Evolutionary conservation across 2,888 invertebrate genomes (phyloP).

Genomic region (Nasonia oneida): DNA sequence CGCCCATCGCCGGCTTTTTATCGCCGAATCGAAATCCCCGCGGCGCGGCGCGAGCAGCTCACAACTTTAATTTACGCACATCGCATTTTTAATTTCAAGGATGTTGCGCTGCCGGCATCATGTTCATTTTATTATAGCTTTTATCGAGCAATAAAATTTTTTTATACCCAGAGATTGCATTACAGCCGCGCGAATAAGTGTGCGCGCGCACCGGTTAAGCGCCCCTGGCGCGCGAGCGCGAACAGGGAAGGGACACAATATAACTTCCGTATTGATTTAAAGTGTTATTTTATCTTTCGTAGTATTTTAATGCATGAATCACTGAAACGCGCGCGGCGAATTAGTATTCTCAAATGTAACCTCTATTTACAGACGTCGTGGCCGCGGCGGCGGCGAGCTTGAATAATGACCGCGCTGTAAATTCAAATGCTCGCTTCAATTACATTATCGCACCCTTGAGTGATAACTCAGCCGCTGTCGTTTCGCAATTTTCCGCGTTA

Average conservation of each 20-base stretch:
- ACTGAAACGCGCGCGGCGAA: constrained; percentile 31
- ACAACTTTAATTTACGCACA: constrained; percentile 36
- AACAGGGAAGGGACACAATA: constrained; percentile 12
- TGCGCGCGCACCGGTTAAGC: constrained; percentile 31
- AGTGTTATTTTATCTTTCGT: constrained; percentile 58
- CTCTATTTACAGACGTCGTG: constrained; percentile 45
- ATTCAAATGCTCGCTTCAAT: constrained; percentile 20
- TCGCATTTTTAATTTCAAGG: constrained; percentile 56
- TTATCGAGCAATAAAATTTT: constrained; percentile 55
- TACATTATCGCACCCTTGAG: constrained; percentile 14
- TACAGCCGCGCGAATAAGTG: constrained; percentile 15
- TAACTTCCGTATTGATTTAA: constrained; percentile 59
- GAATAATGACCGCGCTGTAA: constrained; percentile 25
- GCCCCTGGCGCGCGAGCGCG: constrained; percentile 5
- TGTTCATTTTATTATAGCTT: constrained; percentile 55
- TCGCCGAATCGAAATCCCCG: constrained; percentile 38
- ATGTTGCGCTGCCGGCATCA: constrained; percentile 15
- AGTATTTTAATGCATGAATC: constrained; percentile 54
- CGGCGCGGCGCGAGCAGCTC: neutral
- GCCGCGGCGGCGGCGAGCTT: neutral
- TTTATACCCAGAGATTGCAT: constrained; percentile 49
- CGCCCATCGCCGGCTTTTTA: constrained; percentile 2
- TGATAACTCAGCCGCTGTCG: constrained; percentile 14
- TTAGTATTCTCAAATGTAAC: constrained; percentile 55
- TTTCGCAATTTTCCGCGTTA: neutral